Base-by-base conservation (phyloP, 2,888 invertebrate species). In the Ramazzottius varieornatus region DNA sequence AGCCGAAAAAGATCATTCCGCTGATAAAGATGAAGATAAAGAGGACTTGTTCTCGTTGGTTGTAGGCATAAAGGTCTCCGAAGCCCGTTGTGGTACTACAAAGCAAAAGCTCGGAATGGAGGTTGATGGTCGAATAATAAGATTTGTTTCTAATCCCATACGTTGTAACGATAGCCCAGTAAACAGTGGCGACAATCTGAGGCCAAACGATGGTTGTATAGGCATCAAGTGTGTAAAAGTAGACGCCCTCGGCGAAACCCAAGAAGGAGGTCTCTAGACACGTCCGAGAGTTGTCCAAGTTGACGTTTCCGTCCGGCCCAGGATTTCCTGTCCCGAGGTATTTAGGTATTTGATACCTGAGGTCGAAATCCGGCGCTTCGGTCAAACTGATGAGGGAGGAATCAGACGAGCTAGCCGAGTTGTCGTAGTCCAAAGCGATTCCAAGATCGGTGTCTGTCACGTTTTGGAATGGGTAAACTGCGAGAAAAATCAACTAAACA, bases 1-100 rank as follows among this genome's bases (percentile, higher is more conserved):
- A 70, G 29, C 67, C 68, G 40, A 68, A 69, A 67, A 69, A 69
- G 46, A 69, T 29, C 1, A 68, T 68, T 1, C 69, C 69, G 2
- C 63, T 20, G 4, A 69, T 65, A 67, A 69, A 68, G 13, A 65
- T 46, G 20, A 67, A 1, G n/a, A 68, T 63, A 33, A 63, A 40
- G 2, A 67, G 46, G 54, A 54, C 4, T 8, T 54, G 54, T 66
- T 69, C 69, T 16, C 24, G 32, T n/a, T 46, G 40, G 4, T 40
- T 65, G n/a, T 33, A 29, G 29, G 54, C 54, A 29, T 29, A 29
- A 1, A 66, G 33, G 33, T 66, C 66, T 13, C 66, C 66, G 65
- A 63, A 66, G 2, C 66, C 66, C 20, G 65, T 65, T 33, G 46
- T 46, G 40, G 65, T 32, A n/a, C n/a, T n/a, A n/a, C n/a, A n/a